Evolutionary conservation across 2,797 vertebrate species (phyloP).

Genomic region (Phyllotis vaccarum): DNA sequence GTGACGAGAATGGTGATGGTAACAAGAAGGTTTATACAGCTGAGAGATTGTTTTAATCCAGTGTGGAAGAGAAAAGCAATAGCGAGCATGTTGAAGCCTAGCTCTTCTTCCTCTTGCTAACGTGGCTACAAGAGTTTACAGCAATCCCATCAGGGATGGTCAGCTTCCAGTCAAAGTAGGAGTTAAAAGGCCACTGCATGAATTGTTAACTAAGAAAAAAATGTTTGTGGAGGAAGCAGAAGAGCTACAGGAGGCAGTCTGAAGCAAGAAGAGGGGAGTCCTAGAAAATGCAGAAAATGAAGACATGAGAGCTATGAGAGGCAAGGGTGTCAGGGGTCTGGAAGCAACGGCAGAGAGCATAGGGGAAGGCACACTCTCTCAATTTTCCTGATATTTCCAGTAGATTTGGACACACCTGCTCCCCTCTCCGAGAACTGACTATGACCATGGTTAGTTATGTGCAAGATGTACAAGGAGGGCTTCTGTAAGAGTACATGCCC

Average conservation of each 20-base stretch:
- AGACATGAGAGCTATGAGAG: not conserved
- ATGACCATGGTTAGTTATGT: not conserved
- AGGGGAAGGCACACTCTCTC: not conserved
- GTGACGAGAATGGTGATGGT: not conserved
- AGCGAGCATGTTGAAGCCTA: not conserved
- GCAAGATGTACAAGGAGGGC: not conserved
- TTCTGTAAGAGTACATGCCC: not conserved
- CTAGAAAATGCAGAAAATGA: not conserved
- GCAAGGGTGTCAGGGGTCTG: not conserved
- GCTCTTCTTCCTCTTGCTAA: not conserved
- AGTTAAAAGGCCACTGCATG: not conserved
- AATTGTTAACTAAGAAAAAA: slow-evolving; percentile 38
- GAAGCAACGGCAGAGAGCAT: not conserved
- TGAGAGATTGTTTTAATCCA: not conserved
- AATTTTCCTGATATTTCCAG: not conserved
- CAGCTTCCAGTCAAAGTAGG: not conserved
- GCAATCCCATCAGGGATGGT: not conserved
- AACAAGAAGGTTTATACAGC: not conserved
- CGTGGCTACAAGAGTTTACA: not conserved
- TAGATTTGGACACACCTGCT: not conserved
- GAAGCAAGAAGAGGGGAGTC: not conserved
- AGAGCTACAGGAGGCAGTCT: not conserved
- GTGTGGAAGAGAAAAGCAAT: not conserved
- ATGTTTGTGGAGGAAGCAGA: not conserved
- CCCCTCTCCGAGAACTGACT: not conserved